Base-by-base conservation (phyloP, 2,113 vertebrate genomes). In the Xerus inauris region DNA sequence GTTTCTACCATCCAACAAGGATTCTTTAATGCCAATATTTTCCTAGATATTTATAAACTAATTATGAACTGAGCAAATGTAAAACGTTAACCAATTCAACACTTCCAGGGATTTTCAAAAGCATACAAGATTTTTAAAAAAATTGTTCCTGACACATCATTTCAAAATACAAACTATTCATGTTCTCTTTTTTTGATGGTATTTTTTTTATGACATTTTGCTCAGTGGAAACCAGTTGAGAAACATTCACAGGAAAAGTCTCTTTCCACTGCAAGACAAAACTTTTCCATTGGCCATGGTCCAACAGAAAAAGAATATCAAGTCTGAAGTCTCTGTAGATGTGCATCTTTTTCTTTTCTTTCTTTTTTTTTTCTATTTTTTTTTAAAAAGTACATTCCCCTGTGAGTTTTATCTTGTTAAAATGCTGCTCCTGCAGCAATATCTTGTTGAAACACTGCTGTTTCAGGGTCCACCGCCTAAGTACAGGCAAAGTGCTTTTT, bases 401-500 rank as follows among this genome's bases (percentile, higher is more conserved):
- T 97, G 92, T 97, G 92, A 93, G 71, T 96, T 97, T 94, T 95
- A 94, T 94, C 88, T 94, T 89, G 54, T 97, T 92, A 97, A 97
- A 96, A 98, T 28, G 97, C 87, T 97, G 96, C 95, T 98, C 95
- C 95, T 95, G 89, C 96, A 97, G 98, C 93, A 97, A 94, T 88
- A 57, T 98, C 96, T 96, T 72, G 96, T 92, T 97, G 95, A 98
- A 98, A 98, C 96, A 95, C 95, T 91, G 97, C 96, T 83, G 96
- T 97, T 98, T 96, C 93, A 89, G 95, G 93, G 94, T 98, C 98
- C 97, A 96, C 92, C 69, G 96, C 90, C 94, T 96, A 97, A 97
- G 89, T 97, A 93, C 8, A 85, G 94, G 97, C 98, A 98, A 99
- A 98, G 98, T 98, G 98, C 98, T 98, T 97, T 97, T 81, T 93